Conservation (phyloP, 2,888 invertebrate species). For the Tenthredo mesomela region DNA sequence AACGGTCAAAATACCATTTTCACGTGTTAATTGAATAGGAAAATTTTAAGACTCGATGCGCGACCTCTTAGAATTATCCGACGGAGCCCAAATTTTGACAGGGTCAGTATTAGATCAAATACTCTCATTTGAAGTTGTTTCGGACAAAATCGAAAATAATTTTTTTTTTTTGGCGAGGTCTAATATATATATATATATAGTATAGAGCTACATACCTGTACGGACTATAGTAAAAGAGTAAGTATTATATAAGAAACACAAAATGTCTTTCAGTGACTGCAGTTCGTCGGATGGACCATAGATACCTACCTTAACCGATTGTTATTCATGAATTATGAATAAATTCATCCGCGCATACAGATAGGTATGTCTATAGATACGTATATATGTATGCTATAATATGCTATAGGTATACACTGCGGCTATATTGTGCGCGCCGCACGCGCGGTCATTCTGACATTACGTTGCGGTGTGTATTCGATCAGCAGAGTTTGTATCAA, state of each 20-base stretch:
- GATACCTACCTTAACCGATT: neutral
- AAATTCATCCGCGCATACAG: neutral
- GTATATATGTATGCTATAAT: too few relatives aligned
- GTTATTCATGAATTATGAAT: neutral
- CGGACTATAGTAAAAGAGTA: neutral
- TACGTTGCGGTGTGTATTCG: neutral
- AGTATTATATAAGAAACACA: neutral
- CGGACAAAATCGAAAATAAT: too few relatives aligned
- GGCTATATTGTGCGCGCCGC: neutral
- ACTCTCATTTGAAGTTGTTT: too few relatives aligned
- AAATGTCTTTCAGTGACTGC: neutral
- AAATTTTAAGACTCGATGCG: too few relatives aligned
- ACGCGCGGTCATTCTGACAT: constrained; percentile 4
- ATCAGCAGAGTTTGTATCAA: constrained; percentile 29
- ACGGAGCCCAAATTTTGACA: too few relatives aligned
- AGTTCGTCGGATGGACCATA: neutral
- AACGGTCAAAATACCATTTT: too few relatives aligned
- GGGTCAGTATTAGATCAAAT: too few relatives aligned
- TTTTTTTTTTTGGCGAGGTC: too few relatives aligned
- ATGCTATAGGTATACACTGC: neutral
- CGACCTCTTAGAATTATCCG: too few relatives aligned
- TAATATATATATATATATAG: neutral
- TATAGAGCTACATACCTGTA: neutral
- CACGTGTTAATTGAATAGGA: too few relatives aligned
- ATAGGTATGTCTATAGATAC: neutral